A percentile compares a stretch with the other conserved stretches of the same genome.
Evolutionary conservation across 2,888 invertebrate species (phyloP).

Genomic region (Elysia crispata): DNA sequence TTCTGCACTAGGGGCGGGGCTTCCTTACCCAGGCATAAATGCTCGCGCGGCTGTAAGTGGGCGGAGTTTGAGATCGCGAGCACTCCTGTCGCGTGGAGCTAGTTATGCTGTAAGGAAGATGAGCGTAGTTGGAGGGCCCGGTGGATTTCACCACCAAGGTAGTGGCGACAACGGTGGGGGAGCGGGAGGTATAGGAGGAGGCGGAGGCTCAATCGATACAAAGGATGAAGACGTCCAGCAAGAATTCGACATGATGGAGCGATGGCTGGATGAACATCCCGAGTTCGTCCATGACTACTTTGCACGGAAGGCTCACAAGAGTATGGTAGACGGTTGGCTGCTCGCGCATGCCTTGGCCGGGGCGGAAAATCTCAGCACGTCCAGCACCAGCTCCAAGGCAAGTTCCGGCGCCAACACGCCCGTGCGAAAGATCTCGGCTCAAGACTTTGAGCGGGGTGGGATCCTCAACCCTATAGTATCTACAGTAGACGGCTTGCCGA

Average conservation of each 20-base stretch:
- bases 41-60: too few relatives aligned
- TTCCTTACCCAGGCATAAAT: neutral
- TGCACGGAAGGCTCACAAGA: constrained; percentile 91
- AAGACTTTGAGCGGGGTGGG: constrained; percentile 96
- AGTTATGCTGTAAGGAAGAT: constrained; percentile 35
- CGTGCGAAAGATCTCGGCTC: constrained; percentile 94
- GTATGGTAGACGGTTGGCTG: constrained; percentile 95
- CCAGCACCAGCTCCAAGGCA: constrained; percentile 68
- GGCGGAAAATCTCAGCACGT: constrained; percentile 55
- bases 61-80: neutral
- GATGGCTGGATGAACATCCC: constrained; percentile 97
- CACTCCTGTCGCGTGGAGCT: constrained; percentile 6
- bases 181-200: constrained; percentile 19
- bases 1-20: constrained; percentile 22
- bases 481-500: constrained; percentile 92
- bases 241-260: constrained; percentile 83
- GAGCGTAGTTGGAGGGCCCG: constrained; percentile 33
- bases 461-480: constrained; percentile 94
- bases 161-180: neutral
- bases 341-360: constrained; percentile 78
- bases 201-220: constrained; percentile 18
- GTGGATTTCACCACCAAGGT: neutral
- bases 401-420: constrained; percentile 93
- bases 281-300: constrained; percentile 97
- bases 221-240: constrained; percentile 50